phyloP scores from a whole-genome alignment of 2,888 invertebrate species.

The Tenthredo mesomela region DNA sequence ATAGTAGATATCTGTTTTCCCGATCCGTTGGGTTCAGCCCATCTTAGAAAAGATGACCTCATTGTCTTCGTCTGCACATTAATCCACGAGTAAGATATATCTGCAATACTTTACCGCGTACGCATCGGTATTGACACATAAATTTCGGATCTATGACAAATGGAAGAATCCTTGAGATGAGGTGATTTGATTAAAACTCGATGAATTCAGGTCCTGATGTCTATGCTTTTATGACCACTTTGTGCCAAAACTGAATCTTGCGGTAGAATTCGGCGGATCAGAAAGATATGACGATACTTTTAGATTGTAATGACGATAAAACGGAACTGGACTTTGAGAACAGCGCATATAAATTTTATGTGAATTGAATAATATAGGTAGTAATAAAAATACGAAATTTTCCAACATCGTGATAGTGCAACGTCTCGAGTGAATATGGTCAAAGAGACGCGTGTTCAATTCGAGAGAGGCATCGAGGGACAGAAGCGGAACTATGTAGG shows the following conservation, averaged over 20 bases:
- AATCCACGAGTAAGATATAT: slow-evolving; percentile 11
- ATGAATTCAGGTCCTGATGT: not conserved
- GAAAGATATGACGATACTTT: not conserved
- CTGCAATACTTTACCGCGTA: not conserved
- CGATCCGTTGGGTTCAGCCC: slow-evolving; percentile 21
- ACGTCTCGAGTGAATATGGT: slow-evolving; percentile 23
- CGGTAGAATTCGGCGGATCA: not conserved
- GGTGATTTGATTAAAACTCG: not conserved
- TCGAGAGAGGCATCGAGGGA: slow-evolving; percentile 19
- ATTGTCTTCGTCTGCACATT: slow-evolving; percentile 34
- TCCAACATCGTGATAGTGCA: not conserved
- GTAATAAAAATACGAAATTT: not conserved
- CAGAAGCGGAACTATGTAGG: slow-evolving; percentile 51
- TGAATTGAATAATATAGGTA: not conserved
- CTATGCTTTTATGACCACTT: not conserved
- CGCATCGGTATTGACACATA: not conserved
- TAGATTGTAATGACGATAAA: not conserved
- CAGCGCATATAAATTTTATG: not conserved
- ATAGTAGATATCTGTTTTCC: slow-evolving; percentile 22
- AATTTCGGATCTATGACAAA: not conserved
- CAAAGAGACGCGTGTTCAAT: slow-evolving; percentile 46
- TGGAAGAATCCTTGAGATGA: not conserved
- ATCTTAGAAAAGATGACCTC: slow-evolving; percentile 35
- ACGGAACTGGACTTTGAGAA: too few relatives aligned
- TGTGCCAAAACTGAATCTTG: not conserved